Conservation (phyloP, 1,140 invertebrate genomes). For the Scaptomyza pallida region DNA sequence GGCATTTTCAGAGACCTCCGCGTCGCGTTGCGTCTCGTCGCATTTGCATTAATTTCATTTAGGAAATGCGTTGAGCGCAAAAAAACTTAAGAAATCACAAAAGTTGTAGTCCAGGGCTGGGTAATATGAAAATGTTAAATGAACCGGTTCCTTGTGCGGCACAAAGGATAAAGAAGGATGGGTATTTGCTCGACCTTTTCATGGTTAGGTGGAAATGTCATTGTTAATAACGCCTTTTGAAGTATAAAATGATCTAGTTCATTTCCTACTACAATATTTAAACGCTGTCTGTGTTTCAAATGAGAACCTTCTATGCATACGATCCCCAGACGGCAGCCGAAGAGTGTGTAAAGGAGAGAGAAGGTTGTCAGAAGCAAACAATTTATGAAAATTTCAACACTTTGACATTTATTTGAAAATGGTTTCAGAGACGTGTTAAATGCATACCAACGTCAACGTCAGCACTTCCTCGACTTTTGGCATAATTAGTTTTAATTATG, state of each 20-base stretch:
- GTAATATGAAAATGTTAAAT: neutral
- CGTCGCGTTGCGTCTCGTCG: slow-evolving; percentile 15
- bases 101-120: slow-evolving; percentile 9
- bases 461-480: slow-evolving; percentile 6
- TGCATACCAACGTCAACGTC: slow-evolving; percentile 9
- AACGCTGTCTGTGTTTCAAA: neutral
- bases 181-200: no score
- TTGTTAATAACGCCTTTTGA: no score
- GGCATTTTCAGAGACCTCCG: slow-evolving; percentile 23
- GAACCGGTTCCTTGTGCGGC: neutral
- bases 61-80: slow-evolving; percentile 48
- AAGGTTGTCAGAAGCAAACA: slow-evolving; percentile 1
- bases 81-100: slow-evolving; percentile 31
- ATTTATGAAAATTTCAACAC: slow-evolving; percentile 15
- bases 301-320: neutral
- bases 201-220: no score
- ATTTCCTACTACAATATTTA: neutral
- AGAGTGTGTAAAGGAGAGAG: neutral
- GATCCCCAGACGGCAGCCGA: slow-evolving; percentile 7
- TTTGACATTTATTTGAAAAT: slow-evolving; percentile 50
- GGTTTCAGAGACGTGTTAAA: slow-evolving; percentile 15
- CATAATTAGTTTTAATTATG: slow-evolving; percentile 49
- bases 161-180: no score
- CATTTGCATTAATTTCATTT: slow-evolving; percentile 72
- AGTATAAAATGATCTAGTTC: no score